Base-by-base conservation (phyloP, 2,797 vertebrate species). In the Smutsia gigantea region DNA sequence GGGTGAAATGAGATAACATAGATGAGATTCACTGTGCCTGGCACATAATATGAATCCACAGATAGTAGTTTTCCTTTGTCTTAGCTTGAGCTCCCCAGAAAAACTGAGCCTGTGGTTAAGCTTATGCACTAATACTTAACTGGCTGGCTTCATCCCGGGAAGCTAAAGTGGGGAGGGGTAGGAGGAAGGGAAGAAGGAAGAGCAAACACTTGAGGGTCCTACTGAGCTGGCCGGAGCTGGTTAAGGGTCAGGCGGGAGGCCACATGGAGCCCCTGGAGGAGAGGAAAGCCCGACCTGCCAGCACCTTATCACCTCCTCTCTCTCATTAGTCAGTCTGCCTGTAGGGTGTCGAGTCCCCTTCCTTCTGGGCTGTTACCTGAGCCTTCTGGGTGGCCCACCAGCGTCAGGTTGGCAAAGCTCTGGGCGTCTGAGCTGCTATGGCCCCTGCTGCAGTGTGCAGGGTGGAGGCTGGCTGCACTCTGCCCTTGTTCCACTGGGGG, bases 221-320 rank as follows among this genome's bases (percentile, higher is more conserved):
- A 4, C 81, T 21, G 21, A 77, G 63, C 42, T 34, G 55, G 68
- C 18, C 61, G 4, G 7, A 21, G 68, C 19, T 13, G 25, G 31
- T n/a, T 71, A 37, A 7, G 15, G 9, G 25, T 53, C 12, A 4
- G 5, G 39, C 0, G 1, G 37, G n/a, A n/a, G n/a, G 39, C 7
- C 0, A 17, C 10, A 10, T 53, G 13, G 31, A 17, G 42, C 4
- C 55, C 72, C 34, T 39, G 19, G 31, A 51, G 72, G n/a, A 39
- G 31, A 53, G 27, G 27, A 61, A 55, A 46, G 15, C 42, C 17
- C 15, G 14, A 5, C 15, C 57, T 42, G 8, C 27, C 1, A 14
- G 57, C 7, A 23, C 59, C 59, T 57, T 34, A 10, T 19, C n/a
- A 14, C 6, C 23, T 46, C 34, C 34, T 68, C 3, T 34, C 23